These are phyloP conservation scores for Torymus texanus DNA, from an alignment of 2,888 invertebrate genomes.

Conservation along the genomic window DNA sequence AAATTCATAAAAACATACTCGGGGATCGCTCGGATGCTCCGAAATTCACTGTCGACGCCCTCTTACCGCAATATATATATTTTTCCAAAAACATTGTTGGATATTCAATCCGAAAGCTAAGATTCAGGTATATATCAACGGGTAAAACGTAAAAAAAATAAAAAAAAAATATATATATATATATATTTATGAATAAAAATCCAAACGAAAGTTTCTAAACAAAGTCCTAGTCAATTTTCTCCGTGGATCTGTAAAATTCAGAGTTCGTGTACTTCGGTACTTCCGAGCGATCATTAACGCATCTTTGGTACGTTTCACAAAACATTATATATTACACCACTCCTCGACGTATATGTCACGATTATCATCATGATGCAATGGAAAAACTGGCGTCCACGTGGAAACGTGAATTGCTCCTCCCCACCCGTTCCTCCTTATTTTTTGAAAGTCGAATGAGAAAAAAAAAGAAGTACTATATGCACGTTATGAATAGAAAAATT, in stretches of 20 bases:
- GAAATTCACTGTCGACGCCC: not conserved
- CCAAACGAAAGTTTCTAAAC: too few species aligned
- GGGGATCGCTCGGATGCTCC: constrained; percentile 25
- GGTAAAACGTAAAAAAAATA: constrained; percentile 20
- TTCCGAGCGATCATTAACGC: constrained; percentile 9
- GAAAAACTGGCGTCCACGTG: constrained; percentile 23
- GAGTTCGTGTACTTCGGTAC: not conserved
- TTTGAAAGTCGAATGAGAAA: too few species aligned
- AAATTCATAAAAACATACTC: constrained; percentile 32
- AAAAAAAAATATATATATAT: not conserved
- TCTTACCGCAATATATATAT: too few species aligned
- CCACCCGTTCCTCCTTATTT: too few species aligned
- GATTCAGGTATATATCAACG: constrained; percentile 1
- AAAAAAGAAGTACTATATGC: constrained; percentile 39
- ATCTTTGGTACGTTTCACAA: constrained; percentile 17
- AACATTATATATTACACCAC: not conserved
- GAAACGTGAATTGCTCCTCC: constrained; percentile 4
- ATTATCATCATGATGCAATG: constrained; percentile 24
- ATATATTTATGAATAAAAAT: not conserved
- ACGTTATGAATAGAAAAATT: constrained; percentile 44
- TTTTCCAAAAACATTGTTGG: constrained; percentile 15
- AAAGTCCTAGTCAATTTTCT: too few species aligned
- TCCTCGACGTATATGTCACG: too few species aligned
- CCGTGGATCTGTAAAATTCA: constrained; percentile 1
- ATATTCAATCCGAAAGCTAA: too few species aligned